Percentiles rank a stretch among this genome's conserved stretches.
These are phyloP conservation scores for Apostichopus californicus DNA, from an alignment of 35 echinoderm and acorn worm species.

Conservation along the genomic window DNA sequence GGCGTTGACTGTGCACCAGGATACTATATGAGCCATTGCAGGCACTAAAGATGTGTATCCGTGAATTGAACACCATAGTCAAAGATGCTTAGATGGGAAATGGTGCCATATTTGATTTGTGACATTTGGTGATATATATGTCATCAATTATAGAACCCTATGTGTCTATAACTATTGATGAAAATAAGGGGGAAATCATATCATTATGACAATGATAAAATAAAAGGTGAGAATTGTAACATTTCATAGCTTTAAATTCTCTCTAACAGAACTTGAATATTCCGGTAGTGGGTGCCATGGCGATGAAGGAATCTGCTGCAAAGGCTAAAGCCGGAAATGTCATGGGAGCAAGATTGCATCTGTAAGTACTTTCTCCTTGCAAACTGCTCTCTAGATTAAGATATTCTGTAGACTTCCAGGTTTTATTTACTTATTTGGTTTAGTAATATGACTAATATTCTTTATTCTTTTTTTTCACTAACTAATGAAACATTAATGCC, in stretches of 20 bases:
- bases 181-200: not conserved
- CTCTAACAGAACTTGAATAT: constrained; percentile 27
- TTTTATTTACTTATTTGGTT: no score
- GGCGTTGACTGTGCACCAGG: no score
- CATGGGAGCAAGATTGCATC: not conserved
- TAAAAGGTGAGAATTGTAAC: not conserved
- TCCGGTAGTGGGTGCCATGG: constrained; percentile 20
- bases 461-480: no score
- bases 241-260: not conserved
- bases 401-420: no score
- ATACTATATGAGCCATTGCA: no score
- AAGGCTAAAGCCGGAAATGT: not conserved
- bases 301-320: constrained; percentile 19
- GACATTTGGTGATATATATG: not conserved
- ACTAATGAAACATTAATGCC: no score
- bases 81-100: not conserved
- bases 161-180: not conserved
- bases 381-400: no score
- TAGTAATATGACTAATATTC: no score
- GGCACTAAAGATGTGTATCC: no score
- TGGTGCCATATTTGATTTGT: not conserved
- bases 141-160: not conserved
- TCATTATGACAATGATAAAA: not conserved
- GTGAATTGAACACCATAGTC: no score
- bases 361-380: not conserved